phyloP scores from a whole-genome alignment of 2,797 vertebrate genomes.

The Ceryle rudis region DNA sequence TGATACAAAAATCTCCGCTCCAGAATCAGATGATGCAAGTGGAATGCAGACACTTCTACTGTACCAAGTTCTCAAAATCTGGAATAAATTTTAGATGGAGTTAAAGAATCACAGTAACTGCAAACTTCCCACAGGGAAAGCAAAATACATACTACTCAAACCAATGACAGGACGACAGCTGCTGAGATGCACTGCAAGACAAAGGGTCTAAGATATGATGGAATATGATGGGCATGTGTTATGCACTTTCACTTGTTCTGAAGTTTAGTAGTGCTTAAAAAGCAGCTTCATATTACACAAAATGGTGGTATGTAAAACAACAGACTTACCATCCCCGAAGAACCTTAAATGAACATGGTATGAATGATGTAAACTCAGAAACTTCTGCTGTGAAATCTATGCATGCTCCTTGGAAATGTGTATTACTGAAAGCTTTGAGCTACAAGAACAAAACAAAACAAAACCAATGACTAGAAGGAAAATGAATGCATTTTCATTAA shows the following conservation, averaged over 20 bases:
- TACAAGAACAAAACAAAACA: constrained; percentile 72
- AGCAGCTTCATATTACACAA: neutral
- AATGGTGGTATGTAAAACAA: constrained; percentile 53
- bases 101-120: neutral
- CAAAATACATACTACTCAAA: neutral
- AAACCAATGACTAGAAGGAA: constrained; percentile 61
- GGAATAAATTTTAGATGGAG: constrained; percentile 8
- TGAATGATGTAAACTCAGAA: constrained; percentile 77
- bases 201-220: neutral
- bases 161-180: neutral
- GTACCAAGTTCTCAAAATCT: constrained; percentile 9
- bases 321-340: constrained; percentile 86
- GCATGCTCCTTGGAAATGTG: constrained; percentile 81
- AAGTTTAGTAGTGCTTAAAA: neutral
- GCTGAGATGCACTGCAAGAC: neutral
- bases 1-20: neutral
- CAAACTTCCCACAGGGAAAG: neutral
- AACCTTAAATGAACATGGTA: constrained; percentile 85
- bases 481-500: neutral
- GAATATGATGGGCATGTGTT: neutral
- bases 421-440: constrained; percentile 84
- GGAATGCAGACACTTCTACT: neutral
- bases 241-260: neutral
- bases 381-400: constrained; percentile 80
- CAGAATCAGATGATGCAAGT: neutral